These are phyloP conservation scores for Microcebus tavaratra DNA, from an alignment of 2,113 vertebrate genomes.

Conservation along the genomic window DNA sequence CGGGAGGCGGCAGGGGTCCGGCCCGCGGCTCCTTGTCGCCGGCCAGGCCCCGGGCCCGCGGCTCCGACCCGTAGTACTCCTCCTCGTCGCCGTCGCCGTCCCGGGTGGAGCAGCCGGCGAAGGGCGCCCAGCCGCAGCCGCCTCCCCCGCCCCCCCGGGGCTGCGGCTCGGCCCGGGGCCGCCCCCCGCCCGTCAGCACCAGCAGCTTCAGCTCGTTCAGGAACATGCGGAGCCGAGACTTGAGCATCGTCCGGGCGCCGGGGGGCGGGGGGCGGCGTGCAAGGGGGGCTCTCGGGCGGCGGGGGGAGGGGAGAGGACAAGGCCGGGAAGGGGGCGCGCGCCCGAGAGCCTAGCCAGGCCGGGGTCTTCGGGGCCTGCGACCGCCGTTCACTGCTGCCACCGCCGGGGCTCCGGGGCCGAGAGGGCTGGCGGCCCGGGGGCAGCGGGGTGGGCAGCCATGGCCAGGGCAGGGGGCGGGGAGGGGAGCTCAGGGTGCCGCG, in stretches of 20 bases:
- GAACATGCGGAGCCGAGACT: constrained; percentile 98
- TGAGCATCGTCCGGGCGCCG: constrained; percentile 91
- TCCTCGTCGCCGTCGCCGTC: constrained; percentile 93
- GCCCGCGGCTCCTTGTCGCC: constrained; percentile 87
- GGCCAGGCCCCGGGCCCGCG: constrained; percentile 85
- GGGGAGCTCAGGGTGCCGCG: constrained; percentile 66
- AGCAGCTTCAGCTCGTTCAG: constrained; percentile 97
- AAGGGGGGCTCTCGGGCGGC: constrained; percentile 10
- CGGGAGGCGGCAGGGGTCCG: constrained; percentile 83
- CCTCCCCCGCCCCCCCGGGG: constrained; percentile 86
- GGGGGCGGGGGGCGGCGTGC: constrained; percentile 61
- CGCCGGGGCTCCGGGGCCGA: constrained; percentile 40
- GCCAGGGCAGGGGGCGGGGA: constrained; percentile 53
- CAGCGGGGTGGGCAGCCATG: constrained; percentile 55
- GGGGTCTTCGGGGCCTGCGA: constrained; percentile 66
- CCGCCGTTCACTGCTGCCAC: constrained; percentile 63
- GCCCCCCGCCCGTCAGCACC: constrained; percentile 94
- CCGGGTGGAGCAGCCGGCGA: constrained; percentile 89
- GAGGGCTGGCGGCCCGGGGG: constrained; percentile 63
- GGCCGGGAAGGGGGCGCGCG: constrained; percentile 55
- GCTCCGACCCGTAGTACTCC: constrained; percentile 92
- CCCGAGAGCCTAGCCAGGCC: neutral
- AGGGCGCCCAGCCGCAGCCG: constrained; percentile 92
- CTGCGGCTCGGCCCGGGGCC: constrained; percentile 89
- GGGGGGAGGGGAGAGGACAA: constrained; percentile 11